Conservation (phyloP, 2,797 vertebrate genomes). For the Trichosurus vulpecula region DNA sequence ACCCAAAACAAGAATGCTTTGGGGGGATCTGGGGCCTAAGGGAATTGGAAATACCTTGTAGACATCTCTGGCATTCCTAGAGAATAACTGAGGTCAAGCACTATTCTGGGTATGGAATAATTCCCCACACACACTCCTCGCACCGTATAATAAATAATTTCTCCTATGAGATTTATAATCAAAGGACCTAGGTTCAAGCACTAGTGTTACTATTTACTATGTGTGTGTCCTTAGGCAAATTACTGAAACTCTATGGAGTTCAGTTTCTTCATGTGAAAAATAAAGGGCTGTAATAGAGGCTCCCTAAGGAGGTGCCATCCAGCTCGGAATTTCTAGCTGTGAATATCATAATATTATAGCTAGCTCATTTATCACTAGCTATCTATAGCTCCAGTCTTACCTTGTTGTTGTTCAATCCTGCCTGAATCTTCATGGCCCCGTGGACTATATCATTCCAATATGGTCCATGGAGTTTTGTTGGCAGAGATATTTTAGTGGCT, state of each 20-base stretch:
- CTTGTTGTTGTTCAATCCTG: neutral
- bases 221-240: neutral
- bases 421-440: neutral
- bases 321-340: neutral
- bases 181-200: neutral
- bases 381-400: neutral
- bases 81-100: neutral
- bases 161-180: neutral
- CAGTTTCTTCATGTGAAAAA: neutral
- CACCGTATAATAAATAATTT: neutral
- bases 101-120: no score
- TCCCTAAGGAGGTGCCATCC: neutral
- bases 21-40: neutral
- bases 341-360: neutral
- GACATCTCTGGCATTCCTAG: neutral
- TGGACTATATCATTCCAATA: neutral
- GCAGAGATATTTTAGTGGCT: neutral
- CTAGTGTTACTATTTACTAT: neutral
- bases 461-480: neutral
- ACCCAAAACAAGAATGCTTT: neutral
- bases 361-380: neutral
- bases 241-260: neutral
- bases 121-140: no score
- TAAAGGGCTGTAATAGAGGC: neutral
- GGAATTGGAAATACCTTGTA: neutral